phyloP scores from a whole-genome alignment of 2,797 vertebrate genomes.

The Ambastaia sidthimunki region DNA sequence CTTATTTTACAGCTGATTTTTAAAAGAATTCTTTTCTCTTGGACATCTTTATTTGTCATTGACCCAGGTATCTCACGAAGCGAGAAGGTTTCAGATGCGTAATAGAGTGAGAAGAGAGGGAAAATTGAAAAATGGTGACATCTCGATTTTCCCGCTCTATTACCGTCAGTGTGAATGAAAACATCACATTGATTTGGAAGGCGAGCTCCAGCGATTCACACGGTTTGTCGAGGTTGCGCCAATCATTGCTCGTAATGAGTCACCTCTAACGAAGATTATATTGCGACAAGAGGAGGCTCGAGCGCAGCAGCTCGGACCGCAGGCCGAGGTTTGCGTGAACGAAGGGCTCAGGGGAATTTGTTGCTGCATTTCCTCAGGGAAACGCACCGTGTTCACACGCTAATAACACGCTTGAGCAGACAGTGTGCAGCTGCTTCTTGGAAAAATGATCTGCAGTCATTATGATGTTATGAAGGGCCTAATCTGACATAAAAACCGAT shows the following conservation, averaged over 20 bases:
- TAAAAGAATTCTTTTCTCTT: neutral
- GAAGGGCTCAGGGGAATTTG: constrained; percentile 22
- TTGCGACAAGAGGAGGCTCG: neutral
- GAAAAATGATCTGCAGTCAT: constrained; percentile 46
- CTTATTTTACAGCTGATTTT: too few relatives aligned
- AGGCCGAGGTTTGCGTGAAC: constrained; percentile 7
- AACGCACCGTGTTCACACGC: constrained; percentile 25
- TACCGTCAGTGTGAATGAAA: neutral
- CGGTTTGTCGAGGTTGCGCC: neutral
- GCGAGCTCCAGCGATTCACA: neutral
- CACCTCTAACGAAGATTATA: neutral
- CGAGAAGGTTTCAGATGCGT: neutral
- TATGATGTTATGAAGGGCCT: constrained; percentile 39
- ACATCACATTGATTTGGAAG: neutral
- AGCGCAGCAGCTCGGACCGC: neutral
- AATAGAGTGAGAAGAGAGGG: neutral
- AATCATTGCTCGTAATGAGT: constrained; percentile 1
- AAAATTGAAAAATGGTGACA: neutral
- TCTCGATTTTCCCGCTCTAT: neutral
- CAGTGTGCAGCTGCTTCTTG: constrained; percentile 33
- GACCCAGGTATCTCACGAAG: neutral
- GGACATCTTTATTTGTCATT: neutral
- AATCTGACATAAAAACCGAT: constrained; percentile 36
- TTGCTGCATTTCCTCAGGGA: constrained; percentile 1
- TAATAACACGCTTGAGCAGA: constrained; percentile 48